Evolutionary conservation across 2,797 vertebrate genomes (phyloP).

Genomic region (Mus minutoides): DNA sequence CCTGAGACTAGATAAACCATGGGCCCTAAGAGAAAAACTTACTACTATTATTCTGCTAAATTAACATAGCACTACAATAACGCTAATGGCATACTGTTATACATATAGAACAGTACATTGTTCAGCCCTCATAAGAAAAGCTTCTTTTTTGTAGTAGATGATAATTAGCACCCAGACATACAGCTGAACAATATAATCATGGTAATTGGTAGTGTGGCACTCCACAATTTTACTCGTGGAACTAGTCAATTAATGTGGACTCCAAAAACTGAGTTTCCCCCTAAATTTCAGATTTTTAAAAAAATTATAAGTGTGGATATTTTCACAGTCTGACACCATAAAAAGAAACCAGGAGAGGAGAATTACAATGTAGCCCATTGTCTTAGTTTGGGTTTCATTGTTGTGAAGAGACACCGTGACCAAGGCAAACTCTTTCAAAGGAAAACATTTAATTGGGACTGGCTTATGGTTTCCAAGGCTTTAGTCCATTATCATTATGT

Average conservation of each 20-base stretch:
- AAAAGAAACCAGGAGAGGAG: not conserved
- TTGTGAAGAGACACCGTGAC: not conserved
- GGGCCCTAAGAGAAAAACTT: not conserved
- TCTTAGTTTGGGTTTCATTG: not conserved
- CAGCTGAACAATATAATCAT: constrained; percentile 17
- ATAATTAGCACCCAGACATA: not conserved
- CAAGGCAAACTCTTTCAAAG: not conserved
- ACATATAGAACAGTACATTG: not conserved
- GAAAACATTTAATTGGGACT: not conserved
- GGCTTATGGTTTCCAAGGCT: not conserved
- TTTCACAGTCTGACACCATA: not conserved
- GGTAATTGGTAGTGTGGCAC: not conserved
- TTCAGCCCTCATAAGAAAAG: not conserved
- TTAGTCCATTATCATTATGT: not conserved
- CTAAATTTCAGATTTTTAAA: not conserved
- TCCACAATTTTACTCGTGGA: constrained; percentile 19
- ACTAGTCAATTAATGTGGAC: constrained; percentile 1
- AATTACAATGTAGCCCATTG: not conserved
- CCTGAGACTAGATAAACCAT: not conserved
- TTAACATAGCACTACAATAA: not conserved
- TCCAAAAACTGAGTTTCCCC: constrained; percentile 6
- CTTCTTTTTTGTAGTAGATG: no score
- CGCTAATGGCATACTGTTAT: not conserved
- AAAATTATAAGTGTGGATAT: not conserved
- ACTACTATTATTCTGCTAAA: not conserved